phyloP scores from a whole-genome alignment of 2,113 vertebrate species.

The Rostratula benghalensis region DNA sequence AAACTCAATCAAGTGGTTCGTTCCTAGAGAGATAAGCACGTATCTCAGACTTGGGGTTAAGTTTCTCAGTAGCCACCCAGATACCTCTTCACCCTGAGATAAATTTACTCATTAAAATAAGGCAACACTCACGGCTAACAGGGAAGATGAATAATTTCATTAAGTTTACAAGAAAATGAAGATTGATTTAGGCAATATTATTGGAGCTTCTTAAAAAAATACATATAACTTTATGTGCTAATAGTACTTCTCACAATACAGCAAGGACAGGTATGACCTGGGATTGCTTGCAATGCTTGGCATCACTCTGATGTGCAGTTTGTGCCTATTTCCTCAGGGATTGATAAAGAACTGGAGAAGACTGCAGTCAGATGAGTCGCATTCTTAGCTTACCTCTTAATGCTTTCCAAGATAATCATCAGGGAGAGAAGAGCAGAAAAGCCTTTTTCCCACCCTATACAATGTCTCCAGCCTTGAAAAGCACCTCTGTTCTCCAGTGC shows the following conservation, averaged over 20 bases:
- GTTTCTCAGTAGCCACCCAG: background rate
- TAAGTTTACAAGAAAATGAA: background rate
- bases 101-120: background rate
- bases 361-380: rapidly evolving
- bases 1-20: background rate
- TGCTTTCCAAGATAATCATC: background rate
- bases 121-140: rapidly evolving
- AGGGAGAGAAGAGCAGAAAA: background rate
- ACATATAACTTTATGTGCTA: background rate
- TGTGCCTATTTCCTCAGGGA: background rate
- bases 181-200: background rate
- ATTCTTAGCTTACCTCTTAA: conserved; percentile 13
- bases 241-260: rapidly evolving
- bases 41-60: background rate
- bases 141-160: background rate
- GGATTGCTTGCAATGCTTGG: background rate
- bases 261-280: background rate
- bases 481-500: background rate
- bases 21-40: background rate
- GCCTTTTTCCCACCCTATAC: background rate
- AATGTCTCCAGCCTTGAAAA: background rate
- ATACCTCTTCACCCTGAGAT: background rate
- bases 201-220: background rate
- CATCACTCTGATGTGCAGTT: background rate
- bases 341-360: background rate